Base-by-base conservation (phyloP, 2,113 vertebrate species). In the Lipophrys pholis region DNA sequence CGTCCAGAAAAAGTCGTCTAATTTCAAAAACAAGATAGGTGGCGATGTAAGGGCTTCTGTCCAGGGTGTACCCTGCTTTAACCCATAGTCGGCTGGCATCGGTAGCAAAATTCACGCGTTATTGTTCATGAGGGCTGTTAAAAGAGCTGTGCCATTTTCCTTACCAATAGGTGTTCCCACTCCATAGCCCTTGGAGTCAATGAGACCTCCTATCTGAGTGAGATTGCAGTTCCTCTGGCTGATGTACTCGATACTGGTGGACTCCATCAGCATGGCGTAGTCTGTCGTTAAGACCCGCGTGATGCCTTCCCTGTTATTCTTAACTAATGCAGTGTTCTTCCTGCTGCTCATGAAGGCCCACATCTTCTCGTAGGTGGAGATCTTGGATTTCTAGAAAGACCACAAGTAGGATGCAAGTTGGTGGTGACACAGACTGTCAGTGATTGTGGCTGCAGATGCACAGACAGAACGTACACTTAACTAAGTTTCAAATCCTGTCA, bases 281-380 rank as follows among this genome's bases (percentile, higher is more conserved):
- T 99, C 97, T 0, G 97, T 97, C 11, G 96, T 97, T 17, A 99
- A 95, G 41, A 98, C 97, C 0, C 97, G 92, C 2, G 96, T 97
- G 87, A 99, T 97, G 5, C 97, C 98, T 54, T 98, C 97, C 0
- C 93, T 94, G 2, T 96, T 99, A 91, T 96, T 98, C 87, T 96
- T 96, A 15, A 99, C 93, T 77, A 99, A 78, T 0, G 97, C 96
- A 0, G 96, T 98, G 93, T 95, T 97, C 85, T 98, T 96, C 86
- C 97, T 89, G 90, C 97, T 97, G 93, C 96, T 97, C 98, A 99
- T 99, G 75, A 99, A 99, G 0, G 96, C 95, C 98, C 98, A 99
- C 98, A 99, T 99, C 90, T 98, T 99, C 91, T 99, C 97, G 0
- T 99, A 99, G 0, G 97, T 99, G 3, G 98, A 98, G 83, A 99